Base-by-base conservation (phyloP, 2,113 vertebrate species). In the Engystomops pustulosus region DNA sequence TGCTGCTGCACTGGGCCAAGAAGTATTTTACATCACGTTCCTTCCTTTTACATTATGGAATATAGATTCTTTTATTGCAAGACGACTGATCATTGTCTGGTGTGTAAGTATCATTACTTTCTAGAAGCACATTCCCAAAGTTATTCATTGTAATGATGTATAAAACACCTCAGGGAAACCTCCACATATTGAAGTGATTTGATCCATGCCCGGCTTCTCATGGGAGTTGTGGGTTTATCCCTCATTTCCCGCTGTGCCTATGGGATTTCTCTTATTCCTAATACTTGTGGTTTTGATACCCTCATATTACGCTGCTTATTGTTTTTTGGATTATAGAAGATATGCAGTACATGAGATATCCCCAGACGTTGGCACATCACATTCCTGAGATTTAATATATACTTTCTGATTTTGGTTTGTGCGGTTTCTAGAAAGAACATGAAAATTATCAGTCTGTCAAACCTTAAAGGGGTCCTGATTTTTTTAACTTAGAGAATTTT, bases 21-120 rank as follows among this genome's bases (percentile, higher is more conserved):
- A 99, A 87, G 80, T 96, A 27, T 99, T 98, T 91, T 99, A 97
- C 89, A 99, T 99, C 91, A 96, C 96, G 12, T 97, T 96, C 69
- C 94, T 98, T 80, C 98, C 97, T 0, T 95, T 94, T 89, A 94
- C 91, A 17, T 95, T 96, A 87, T 99, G 97, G 98, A 98, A 93
- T 84, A 90, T 99, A 62, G 96, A 98, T 77, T 94, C 94, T 1
- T 97, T 94, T 80, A 92, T 98, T 62, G 95, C 96, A 75, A 93
- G 96, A 53, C 96, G 97, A 62, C 94, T 99, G 78, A 87, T 97
- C 89, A 92, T 97, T 86, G 90, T 95, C 89, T 99, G 98, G 98
- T 93, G 92, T 70, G 96, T 97, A 90, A 95, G 95, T 94, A 89
- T 76, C 72, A 38, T 14, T 36, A 3, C 15, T n/a, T 55, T 58